phyloP scores from a whole-genome alignment of 2,113 vertebrate genomes.

The Herpetotheres cachinnans region DNA sequence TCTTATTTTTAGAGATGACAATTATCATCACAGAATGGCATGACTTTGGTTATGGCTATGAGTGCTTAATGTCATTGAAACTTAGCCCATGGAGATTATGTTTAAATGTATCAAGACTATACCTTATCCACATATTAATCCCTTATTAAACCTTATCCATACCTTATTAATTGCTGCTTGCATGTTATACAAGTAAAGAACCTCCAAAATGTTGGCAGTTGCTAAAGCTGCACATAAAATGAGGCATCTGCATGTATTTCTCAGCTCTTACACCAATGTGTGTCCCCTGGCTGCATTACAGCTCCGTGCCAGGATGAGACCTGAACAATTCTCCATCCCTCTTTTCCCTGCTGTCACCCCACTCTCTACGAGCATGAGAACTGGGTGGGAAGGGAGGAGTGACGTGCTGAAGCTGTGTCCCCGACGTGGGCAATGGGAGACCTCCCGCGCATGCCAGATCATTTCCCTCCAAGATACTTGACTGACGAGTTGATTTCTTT shows the following conservation, averaged over 20 bases:
- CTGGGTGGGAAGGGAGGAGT: not conserved
- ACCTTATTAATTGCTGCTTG: not conserved
- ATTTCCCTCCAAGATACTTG: not conserved
- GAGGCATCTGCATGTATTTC: not conserved
- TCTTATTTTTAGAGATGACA: not conserved
- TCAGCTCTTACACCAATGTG: not conserved
- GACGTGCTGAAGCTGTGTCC: not conserved
- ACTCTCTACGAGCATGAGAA: rapidly evolving
- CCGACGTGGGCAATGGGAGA: not conserved
- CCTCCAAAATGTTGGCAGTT: not conserved
- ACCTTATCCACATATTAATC: rapidly evolving
- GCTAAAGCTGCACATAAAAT: not conserved
- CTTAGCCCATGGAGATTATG: not conserved
- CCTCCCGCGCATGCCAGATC: rapidly evolving
- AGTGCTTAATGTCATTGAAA: not conserved
- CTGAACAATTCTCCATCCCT: not conserved
- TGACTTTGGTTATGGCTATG: not conserved
- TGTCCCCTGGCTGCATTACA: not conserved
- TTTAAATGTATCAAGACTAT: not conserved
- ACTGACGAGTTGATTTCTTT: not conserved
- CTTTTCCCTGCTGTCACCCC: not conserved
- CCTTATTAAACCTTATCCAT: rapidly evolving
- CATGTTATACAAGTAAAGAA: not conserved
- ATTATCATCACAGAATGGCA: not conserved
- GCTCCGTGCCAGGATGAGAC: not conserved